Base-by-base conservation (phyloP, 2,797 vertebrate genomes). In the Aulostomus chinensis region DNA sequence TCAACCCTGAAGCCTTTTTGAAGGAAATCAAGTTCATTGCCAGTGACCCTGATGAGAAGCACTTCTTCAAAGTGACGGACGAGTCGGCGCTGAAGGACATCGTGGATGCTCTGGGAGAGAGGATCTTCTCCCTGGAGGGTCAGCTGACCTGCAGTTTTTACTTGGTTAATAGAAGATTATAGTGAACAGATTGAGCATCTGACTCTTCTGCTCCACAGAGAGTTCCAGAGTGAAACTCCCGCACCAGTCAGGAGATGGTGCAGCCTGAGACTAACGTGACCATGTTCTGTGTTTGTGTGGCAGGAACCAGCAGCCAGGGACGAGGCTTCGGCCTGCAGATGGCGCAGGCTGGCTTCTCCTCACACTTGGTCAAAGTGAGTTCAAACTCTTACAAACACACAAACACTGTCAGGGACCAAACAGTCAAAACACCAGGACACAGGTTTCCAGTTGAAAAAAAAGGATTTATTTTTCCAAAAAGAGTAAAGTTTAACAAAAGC, bases 281-380 rank as follows among this genome's bases (percentile, higher is more conserved):
- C 12, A 9, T 59, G 9, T 25, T 33, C 7, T 42, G 15, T 49
- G 21, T 53, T 1, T 69, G 25, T 31, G 37, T 31, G 51, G 45
- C 63, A 98, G 97, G 97, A 51, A 95, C 94, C 59, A 95, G 90
- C 78, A 94, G 42, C 54, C 72, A 75, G 51, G 86, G 84, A 2
- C 73, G 53, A 16, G 93, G 94, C 5, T 99, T 98, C 2, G 94
- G 94, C 1, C 80, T 98, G 53, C 96, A 99, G 78, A 99, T 98
- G 97, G 98, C 96, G 5, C 96, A 99, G 84, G 97, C 96, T 0
- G 97, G 97, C 22, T 99, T 98, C 77, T 99, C 97, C 30, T 94
- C 94, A 0, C 95, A 97, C 2, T 81, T 97, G 18, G 96, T 99
- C 21, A 94, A 94, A 91, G 97, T 98, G 82, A 87, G 93, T 69